A percentile compares a stretch with the other conserved stretches of the same genome.
Conservation (phyloP, 2,797 vertebrate genomes). For the Halcyon badia region DNA sequence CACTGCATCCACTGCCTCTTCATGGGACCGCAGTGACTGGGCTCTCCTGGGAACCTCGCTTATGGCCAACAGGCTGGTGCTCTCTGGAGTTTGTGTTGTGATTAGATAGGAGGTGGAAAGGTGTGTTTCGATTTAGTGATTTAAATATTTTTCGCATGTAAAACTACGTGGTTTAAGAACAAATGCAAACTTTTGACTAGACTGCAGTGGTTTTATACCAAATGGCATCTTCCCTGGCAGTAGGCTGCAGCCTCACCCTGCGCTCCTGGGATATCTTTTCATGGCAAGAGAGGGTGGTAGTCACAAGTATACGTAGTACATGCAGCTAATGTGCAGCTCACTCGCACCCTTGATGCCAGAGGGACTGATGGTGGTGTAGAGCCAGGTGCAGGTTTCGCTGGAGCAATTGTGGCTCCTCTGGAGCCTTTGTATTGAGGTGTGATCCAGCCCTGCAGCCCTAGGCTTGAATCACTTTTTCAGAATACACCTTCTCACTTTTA, state of each 20-base stretch:
- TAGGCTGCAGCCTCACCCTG: background rate
- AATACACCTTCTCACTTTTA: background rate
- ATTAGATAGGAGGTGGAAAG: background rate
- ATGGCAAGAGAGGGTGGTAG: background rate
- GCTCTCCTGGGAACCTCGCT: rapidly evolving
- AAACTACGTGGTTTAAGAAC: rapidly evolving
- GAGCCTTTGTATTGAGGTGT: background rate
- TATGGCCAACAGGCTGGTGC: background rate
- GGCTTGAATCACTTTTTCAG: constrained; percentile 33
- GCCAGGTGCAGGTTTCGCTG: background rate
- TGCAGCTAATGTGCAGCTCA: rapidly evolving
- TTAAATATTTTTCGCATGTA: background rate
- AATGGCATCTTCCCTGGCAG: background rate
- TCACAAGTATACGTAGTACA: rapidly evolving
- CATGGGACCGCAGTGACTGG: rapidly evolving
- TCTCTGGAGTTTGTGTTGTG: background rate
- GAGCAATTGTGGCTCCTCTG: background rate
- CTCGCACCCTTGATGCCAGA: rapidly evolving
- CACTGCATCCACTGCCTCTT: rapidly evolving
- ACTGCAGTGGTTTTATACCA: rapidly evolving
- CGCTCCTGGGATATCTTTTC: rapidly evolving
- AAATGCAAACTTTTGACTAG: rapidly evolving
- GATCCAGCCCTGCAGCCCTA: constrained; percentile 3
- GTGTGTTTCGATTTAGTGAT: rapidly evolving
- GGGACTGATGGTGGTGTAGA: rapidly evolving